A percentile compares a stretch with the other conserved stretches of the same genome.
Conservation (phyloP, 2,113 vertebrate species). For the Romanogobio albipinnatus region DNA sequence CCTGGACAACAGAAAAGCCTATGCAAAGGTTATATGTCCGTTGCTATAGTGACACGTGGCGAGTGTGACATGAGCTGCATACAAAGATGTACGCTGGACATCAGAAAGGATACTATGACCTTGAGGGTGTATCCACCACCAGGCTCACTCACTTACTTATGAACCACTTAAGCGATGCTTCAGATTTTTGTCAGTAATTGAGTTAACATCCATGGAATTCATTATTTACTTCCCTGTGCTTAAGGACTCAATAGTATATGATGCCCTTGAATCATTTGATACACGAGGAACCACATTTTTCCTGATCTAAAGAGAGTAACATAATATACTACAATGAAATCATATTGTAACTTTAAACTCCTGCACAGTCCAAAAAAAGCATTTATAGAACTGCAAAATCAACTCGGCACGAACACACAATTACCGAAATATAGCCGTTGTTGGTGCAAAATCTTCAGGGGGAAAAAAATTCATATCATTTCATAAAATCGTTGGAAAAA, state of each 20-base stretch:
- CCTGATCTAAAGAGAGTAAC: background rate
- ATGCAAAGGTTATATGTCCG: background rate
- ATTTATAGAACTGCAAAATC: no score
- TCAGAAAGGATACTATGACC: background rate
- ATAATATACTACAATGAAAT: background rate
- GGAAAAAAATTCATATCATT: background rate
- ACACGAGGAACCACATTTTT: background rate
- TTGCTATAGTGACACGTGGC: slow-evolving; percentile 23
- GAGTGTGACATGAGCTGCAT: slow-evolving; percentile 39
- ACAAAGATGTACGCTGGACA: slow-evolving; percentile 10
- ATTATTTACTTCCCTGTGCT: background rate
- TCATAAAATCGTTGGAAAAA: background rate
- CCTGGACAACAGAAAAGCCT: slow-evolving; percentile 4
- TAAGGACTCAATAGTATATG: background rate
- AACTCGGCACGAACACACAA: no score
- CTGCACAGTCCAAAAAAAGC: no score
- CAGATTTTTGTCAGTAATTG: background rate
- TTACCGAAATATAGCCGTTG: background rate
- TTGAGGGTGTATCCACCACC: background rate
- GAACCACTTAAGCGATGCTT: background rate
- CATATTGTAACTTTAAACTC: no score
- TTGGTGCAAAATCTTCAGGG: background rate
- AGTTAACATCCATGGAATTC: background rate
- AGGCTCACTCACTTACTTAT: background rate
- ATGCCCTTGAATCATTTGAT: background rate